Evolutionary conservation across 1,140 invertebrate species (phyloP), one percentile per base, ranked within the genome.

Genomic region (Dolichoris vasculosae): DNA sequence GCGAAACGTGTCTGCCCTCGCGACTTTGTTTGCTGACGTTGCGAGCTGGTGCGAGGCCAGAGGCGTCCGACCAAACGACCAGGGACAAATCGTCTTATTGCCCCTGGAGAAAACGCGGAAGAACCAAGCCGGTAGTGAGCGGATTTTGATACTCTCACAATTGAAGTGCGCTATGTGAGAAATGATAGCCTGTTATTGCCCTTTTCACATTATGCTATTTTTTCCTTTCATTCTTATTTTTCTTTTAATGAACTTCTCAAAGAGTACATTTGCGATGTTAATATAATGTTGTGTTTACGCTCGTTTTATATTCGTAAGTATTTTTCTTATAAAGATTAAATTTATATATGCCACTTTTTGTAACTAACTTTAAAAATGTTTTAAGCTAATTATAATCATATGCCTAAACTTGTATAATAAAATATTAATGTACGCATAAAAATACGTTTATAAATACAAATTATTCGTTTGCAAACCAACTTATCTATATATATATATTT

Each of bases 1-100:
- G 46, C 67, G 13, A 73, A 59, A 59, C 40, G 81, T 73, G 63
- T 30, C 69, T 38, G 2, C 48, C 48, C 20, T 17, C 48, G 13
- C 55, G n/a, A 26, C 7, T 51, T 2, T 77, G 59, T 83, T 83
- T 77, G 40, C 82, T 55, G 75, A 67, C 40, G 71, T 38, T 15
- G 30, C 3, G 38, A 32, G 35, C n/a, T 15, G 23, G 43, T 59
- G 26, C 1, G 73, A 55, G 32, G 59, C 55, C 15, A 51, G 48
- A 2, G 8, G 48, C 43, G 13, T 46, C 43, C 43, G 43, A 46
- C 13, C 43, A 51, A 17, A 51, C 48, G 48, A 46, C 71, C 71
- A 63, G 48, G 38, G 43, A 69, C 75, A 40, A 38, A 35, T 30
- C 11, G 40, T 20, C 35, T 43, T 43, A 17, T 40, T 73, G 40